phyloP scores from a whole-genome alignment of 1,140 invertebrate species.

The Triops cancriformis region DNA sequence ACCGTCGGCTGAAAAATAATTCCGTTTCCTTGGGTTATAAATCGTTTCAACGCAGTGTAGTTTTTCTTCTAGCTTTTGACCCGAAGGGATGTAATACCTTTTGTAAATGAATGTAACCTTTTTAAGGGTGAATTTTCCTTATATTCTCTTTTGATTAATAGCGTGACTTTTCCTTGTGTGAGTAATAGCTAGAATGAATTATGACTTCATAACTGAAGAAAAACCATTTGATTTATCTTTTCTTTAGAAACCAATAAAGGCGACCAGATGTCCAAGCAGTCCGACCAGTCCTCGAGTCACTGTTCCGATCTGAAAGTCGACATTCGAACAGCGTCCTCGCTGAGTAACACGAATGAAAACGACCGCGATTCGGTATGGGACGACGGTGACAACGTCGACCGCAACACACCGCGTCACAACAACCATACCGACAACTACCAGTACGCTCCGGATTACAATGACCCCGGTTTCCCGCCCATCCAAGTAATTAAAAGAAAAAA shows the following conservation, averaged over 20 bases:
- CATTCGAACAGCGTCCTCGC: conserved; percentile 69
- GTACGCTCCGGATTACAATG: conserved; percentile 80
- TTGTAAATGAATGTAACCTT: no score
- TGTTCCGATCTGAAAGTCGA: conserved; percentile 84
- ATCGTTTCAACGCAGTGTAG: no score
- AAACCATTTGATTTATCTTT: background rate
- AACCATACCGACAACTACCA: conserved; percentile 52
- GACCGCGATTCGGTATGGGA: conserved; percentile 42
- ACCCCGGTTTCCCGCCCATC: conserved; percentile 61
- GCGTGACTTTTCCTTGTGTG: background rate
- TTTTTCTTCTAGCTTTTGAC: no score
- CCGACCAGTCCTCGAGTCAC: conserved; percentile 72
- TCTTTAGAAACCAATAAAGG: conserved; percentile 42
- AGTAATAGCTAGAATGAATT: background rate
- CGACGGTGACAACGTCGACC: conserved; percentile 40
- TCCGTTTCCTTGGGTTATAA: no score
- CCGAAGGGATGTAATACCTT: no score
- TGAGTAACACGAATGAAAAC: conserved; percentile 56
- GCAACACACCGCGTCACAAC: conserved; percentile 37
- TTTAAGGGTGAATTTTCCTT: background rate
- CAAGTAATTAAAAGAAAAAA: background rate
- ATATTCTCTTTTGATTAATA: background rate
- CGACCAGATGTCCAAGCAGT: conserved; percentile 73
- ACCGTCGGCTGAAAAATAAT: no score
- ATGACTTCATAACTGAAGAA: background rate